Percentiles rank a stretch among this genome's conserved stretches.
These are phyloP conservation scores for Thalpophila matura DNA, from an alignment of 2,888 invertebrate species.

Conservation along the genomic window DNA sequence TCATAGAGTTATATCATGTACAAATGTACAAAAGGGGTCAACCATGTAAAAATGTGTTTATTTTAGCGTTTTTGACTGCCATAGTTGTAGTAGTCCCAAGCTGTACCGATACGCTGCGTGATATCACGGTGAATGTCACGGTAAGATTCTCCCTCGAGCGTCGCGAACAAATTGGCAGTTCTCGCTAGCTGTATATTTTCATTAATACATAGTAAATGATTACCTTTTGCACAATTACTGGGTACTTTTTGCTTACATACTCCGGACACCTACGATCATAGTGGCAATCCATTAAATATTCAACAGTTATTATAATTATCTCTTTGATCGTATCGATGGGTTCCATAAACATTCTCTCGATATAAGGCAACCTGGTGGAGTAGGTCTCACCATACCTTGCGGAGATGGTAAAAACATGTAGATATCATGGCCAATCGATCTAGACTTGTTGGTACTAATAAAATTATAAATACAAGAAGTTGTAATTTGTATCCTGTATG, in stretches of 20 bases:
- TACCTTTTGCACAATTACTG: too few species aligned
- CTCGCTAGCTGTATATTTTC: too few species aligned
- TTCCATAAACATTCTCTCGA: conserved; percentile 34
- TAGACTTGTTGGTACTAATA: conserved; percentile 33
- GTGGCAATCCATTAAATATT: conserved; percentile 50
- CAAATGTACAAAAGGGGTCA: too few species aligned
- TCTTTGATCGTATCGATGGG: conserved; percentile 45
- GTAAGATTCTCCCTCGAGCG: too few species aligned
- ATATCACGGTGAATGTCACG: too few species aligned
- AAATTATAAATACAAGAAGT: conserved; percentile 26
- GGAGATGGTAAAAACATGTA: conserved; percentile 26
- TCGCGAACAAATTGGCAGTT: too few species aligned
- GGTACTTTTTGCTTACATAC: too few species aligned
- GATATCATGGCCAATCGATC: conserved; percentile 40
- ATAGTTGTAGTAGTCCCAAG: too few species aligned
- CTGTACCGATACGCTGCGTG: too few species aligned
- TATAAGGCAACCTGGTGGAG: conserved; percentile 47
- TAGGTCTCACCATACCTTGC: conserved; percentile 25
- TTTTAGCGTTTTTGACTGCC: too few species aligned
- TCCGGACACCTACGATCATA: conserved; percentile 30
- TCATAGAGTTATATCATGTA: neutral
- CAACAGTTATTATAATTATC: conserved; percentile 54
- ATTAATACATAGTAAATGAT: too few species aligned
- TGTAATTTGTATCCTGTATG: conserved; percentile 9
- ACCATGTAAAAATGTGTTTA: too few species aligned